Conservation (phyloP, 2,113 vertebrate genomes). For the Tychaedon coryphoeus region DNA sequence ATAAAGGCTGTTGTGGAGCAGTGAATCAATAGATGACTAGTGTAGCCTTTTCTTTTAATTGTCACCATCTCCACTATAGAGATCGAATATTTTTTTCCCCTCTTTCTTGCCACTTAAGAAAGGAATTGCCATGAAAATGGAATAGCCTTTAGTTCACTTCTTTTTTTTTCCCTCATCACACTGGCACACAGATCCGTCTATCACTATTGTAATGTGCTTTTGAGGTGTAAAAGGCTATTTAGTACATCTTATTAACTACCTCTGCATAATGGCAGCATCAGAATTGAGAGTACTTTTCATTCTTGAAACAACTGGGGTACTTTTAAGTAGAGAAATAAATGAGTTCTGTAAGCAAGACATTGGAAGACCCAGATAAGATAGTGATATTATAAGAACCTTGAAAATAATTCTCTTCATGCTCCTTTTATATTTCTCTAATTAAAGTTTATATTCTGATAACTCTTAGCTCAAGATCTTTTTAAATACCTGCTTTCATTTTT, state of each 20-base stretch:
- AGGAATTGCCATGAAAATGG: not conserved
- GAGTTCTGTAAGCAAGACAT: not conserved
- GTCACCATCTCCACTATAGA: not conserved
- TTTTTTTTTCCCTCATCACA: not conserved
- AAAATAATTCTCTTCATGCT: not conserved
- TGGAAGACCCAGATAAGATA: not conserved
- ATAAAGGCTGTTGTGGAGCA: not conserved
- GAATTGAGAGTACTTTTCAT: constrained; percentile 1
- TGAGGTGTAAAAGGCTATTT: constrained; percentile 22
- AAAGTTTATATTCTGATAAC: not conserved
- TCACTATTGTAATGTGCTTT: not conserved
- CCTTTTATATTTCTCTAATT: not conserved
- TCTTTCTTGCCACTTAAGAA: not conserved
- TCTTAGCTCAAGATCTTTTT: not conserved
- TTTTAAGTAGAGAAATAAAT: constrained; percentile 8
- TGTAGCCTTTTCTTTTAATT: constrained; percentile 48
- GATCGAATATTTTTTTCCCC: accelerated
- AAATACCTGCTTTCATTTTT: not conserved
- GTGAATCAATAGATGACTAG: constrained; percentile 24
- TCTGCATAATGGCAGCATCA: not conserved
- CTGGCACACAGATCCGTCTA: not conserved
- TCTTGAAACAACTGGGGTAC: not conserved
- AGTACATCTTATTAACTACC: not conserved
- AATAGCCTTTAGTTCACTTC: not conserved
- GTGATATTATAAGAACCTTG: not conserved